Evolutionary conservation across 2,797 vertebrate species (phyloP).

Genomic region (Chiloscyllium punctatum): DNA sequence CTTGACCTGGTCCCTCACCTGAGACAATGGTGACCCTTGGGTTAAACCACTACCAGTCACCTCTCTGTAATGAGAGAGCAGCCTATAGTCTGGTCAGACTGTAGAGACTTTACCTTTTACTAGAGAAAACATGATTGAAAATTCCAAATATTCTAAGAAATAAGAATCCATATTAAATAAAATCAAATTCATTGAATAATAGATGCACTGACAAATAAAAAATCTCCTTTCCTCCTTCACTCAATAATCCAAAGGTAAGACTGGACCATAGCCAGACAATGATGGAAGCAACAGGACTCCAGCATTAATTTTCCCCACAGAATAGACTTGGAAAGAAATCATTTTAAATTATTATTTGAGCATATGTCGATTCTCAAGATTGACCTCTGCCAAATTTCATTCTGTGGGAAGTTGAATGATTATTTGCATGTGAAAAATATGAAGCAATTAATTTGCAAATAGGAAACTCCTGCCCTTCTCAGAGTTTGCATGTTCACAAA

Average conservation of each 20-base stretch:
- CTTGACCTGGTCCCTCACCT: too few species aligned
- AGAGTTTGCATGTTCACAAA: neutral
- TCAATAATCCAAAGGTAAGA: neutral
- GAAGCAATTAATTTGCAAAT: neutral
- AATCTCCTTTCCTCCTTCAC: neutral
- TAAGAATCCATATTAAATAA: neutral
- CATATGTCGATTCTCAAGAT: neutral
- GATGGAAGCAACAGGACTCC: neutral
- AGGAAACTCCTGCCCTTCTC: neutral
- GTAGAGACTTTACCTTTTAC: too few species aligned
- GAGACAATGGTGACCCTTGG: too few species aligned
- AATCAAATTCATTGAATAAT: neutral
- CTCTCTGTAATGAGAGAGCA: too few species aligned
- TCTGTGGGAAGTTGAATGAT: neutral
- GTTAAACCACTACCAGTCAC: too few species aligned
- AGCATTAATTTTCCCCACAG: neutral
- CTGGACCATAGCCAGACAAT: neutral
- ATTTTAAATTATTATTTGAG: neutral
- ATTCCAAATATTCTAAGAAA: neutral
- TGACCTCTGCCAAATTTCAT: neutral
- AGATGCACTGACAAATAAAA: neutral
- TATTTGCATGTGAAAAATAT: neutral
- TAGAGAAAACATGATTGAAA: neutral
- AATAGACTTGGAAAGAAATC: neutral
- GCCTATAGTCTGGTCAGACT: too few species aligned